A percentile compares a stretch with the other conserved stretches of the same genome.
phyloP scores from a whole-genome alignment of 2,797 vertebrate species.

The Premnoplex brunnescens region DNA sequence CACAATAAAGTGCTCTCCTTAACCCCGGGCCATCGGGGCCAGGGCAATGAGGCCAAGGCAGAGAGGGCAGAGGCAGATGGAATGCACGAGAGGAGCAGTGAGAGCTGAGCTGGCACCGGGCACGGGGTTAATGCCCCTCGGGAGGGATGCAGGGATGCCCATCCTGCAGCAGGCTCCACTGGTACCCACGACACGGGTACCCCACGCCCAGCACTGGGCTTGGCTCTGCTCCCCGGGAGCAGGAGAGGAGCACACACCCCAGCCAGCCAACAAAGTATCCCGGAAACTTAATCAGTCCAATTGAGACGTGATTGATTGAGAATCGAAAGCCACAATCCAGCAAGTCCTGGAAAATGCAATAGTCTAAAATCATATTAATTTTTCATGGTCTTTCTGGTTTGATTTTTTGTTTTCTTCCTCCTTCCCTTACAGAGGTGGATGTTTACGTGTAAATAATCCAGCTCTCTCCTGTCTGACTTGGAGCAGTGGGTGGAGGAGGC shows the following conservation, averaged over 20 bases:
- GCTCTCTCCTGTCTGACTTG: fast-evolving
- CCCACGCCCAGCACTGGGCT: not conserved
- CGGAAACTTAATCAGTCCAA: conserved; percentile 27
- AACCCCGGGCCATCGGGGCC: not conserved
- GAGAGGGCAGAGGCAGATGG: not conserved
- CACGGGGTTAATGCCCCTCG: fast-evolving
- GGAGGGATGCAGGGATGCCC: fast-evolving
- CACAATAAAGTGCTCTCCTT: not conserved
- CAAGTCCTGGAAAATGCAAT: conserved; percentile 39
- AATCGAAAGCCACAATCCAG: conserved; percentile 11
- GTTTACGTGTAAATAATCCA: not conserved
- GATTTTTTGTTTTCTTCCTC: not conserved
- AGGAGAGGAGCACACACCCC: fast-evolving
- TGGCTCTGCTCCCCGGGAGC: not conserved
- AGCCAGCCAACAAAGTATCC: not conserved
- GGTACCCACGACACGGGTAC: too few relatives aligned
- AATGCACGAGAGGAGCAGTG: fast-evolving
- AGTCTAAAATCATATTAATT: conserved; percentile 50
- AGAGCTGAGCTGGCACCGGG: not conserved
- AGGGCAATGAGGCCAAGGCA: fast-evolving
- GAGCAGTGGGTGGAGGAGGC: not conserved
- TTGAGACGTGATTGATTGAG: conserved; percentile 47
- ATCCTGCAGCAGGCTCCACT: fast-evolving
- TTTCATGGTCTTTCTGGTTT: conserved; percentile 36
- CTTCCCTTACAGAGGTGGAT: not conserved